Evolutionary conservation across 1,140 invertebrate genomes (phyloP).

Genomic region (Neodiprion fabricii): DNA sequence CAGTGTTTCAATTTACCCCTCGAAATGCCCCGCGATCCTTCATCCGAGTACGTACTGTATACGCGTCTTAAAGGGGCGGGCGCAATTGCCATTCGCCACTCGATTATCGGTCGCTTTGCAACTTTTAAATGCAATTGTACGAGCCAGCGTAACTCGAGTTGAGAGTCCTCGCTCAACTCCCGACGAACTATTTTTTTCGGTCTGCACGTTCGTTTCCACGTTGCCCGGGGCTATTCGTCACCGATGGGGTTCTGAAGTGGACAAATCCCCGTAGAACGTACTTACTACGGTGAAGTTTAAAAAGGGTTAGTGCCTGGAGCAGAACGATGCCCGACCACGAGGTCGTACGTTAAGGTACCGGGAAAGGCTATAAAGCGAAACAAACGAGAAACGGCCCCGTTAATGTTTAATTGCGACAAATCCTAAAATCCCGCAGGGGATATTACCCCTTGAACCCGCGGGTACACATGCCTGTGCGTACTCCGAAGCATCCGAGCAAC

Average conservation of each 20-base stretch:
- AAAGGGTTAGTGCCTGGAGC: neutral
- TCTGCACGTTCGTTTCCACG: neutral
- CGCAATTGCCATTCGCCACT: no score
- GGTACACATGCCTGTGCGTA: neutral
- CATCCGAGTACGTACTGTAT: no score
- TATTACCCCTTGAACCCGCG: neutral
- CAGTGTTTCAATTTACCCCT: no score
- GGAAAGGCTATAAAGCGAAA: neutral
- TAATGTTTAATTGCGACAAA: conserved; percentile 7
- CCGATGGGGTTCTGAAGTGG: neutral
- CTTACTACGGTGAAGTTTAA: neutral
- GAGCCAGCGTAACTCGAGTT: no score
- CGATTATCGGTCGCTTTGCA: no score
- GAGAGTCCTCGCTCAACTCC: no score
- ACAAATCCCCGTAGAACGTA: neutral
- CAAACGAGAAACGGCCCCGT: neutral
- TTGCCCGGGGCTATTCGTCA: neutral
- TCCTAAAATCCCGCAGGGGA: neutral
- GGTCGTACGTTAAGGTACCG: neutral
- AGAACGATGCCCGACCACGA: neutral
- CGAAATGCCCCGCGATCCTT: no score
- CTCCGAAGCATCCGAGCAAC: no score
- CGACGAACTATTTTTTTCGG: neutral
- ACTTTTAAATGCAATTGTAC: no score
- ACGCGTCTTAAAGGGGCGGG: no score